phyloP scores from a whole-genome alignment of 2,113 vertebrate species.

The Myotis brandtii region DNA sequence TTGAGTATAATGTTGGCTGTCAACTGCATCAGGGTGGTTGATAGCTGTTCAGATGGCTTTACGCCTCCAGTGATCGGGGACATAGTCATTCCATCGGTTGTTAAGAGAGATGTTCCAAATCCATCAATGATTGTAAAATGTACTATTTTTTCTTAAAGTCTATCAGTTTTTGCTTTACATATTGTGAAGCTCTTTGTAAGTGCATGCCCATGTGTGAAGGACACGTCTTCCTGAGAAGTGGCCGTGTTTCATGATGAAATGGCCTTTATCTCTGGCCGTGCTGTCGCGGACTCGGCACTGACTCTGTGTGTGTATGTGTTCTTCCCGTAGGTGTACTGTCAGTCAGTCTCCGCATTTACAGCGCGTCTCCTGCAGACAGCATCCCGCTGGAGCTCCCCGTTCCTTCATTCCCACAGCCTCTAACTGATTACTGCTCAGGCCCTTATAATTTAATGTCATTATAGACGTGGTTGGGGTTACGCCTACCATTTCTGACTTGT shows the following conservation, averaged over 20 bases:
- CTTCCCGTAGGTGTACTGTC: neutral
- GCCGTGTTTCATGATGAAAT: neutral
- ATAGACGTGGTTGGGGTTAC: neutral
- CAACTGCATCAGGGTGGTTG: constrained; percentile 53
- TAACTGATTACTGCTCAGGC: neutral
- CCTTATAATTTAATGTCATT: neutral
- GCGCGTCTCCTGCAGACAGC: neutral
- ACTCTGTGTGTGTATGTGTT: neutral
- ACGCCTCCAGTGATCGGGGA: neutral
- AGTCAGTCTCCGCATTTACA: neutral
- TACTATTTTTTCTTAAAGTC: neutral
- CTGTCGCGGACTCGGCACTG: neutral
- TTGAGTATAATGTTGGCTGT: constrained; percentile 28
- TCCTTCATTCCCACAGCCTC: neutral
- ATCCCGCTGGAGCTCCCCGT: neutral
- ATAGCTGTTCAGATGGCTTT: neutral
- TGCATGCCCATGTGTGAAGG: neutral
- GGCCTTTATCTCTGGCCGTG: neutral
- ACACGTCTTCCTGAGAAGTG: neutral
- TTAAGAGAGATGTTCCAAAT: neutral
- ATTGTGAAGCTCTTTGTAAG: constrained; percentile 7
- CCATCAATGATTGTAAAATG: neutral
- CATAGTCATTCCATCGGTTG: neutral
- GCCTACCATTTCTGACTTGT: constrained; percentile 6
- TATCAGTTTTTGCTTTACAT: neutral